Base-by-base conservation (phyloP, 2,888 invertebrate species). In the Chymomyza caudatula region DNA sequence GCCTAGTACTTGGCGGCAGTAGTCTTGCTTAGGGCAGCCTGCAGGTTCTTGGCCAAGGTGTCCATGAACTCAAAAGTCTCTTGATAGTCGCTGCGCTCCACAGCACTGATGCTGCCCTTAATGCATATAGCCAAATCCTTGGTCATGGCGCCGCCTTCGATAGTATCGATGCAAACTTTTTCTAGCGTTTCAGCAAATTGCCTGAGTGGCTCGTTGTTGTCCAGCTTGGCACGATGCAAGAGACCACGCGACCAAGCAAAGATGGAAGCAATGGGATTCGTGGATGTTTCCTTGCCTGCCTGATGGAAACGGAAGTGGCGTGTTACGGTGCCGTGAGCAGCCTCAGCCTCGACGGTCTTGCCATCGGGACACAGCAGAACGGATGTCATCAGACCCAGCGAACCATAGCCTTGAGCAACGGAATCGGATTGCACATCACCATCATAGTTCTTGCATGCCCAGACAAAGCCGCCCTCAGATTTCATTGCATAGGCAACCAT, bases 381-480 rank as follows among this genome's bases (percentile, higher is more conserved):
- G 13, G 98, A 98, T 0, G 99, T 99, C 99, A 99, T 99, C 78
- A 99, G 92, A 76, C 99, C 99, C 65, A 99, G 92, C 0, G 98
- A 98, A 13, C 99, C 97, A 82, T 95, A 97, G 37, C 98, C 98
- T 91, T 99, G 99, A 67, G 99, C 99, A 25, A 99, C 97, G 0
- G 98, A 96, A 91, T 99, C 99, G 0, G 98, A 98, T 90, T 99
- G 99, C 0, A 99, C 99, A 91, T 99, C 99, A 49, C 99, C 99
- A 88, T 99, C 99, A 89, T 99, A 99, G 91, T 99, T 99, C 90
- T 99, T 99, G 91, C 99, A 99, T 6, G 99, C 98, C 99, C 99
- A 99, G 0, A 99, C 98, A 90, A 99, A 99, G 49, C 99, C 99
- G 76, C 99, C 99, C 84, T 98, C 97, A 0, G 97, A 96, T 90